phyloP scores from a whole-genome alignment of 1,140 invertebrate species.

The Chionoecetes opilio region DNA sequence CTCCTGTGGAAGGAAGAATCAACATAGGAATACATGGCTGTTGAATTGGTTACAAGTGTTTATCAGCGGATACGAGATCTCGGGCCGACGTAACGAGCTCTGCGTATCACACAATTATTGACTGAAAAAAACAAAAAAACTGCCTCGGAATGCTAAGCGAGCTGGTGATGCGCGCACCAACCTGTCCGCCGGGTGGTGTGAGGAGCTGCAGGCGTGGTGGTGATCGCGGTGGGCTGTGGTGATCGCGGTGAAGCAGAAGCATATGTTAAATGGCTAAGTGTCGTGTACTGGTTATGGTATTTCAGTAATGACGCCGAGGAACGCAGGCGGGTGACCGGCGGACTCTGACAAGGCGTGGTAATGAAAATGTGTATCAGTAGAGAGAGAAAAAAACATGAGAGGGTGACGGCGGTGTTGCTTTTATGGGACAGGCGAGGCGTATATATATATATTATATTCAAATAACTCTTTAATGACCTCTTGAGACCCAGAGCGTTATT shows the following conservation, averaged over 20 bases:
- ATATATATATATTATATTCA: too few species aligned
- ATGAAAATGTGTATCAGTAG: background rate
- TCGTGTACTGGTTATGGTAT: background rate
- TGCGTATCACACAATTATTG: slow-evolving; percentile 9
- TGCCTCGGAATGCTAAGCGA: background rate
- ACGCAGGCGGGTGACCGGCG: background rate
- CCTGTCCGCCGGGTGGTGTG: background rate
- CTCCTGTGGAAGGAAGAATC: background rate
- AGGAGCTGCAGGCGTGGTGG: background rate
- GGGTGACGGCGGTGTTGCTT: background rate
- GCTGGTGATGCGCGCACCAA: background rate
- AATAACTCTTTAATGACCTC: too few species aligned
- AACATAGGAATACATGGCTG: background rate
- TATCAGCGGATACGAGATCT: background rate
- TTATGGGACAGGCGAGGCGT: background rate
- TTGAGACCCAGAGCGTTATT: too few species aligned
- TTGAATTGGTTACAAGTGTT: background rate
- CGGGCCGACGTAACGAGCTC: background rate
- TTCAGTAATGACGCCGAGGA: background rate
- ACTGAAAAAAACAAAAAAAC: background rate
- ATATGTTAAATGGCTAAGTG: background rate
- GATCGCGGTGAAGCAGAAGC: background rate
- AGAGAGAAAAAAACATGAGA: background rate
- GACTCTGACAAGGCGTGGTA: background rate
- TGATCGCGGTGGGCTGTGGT: background rate